Evolutionary conservation across 2,797 vertebrate species (phyloP), one percentile per base, ranked within the genome.

Genomic region (Aphelocoma californica): DNA sequence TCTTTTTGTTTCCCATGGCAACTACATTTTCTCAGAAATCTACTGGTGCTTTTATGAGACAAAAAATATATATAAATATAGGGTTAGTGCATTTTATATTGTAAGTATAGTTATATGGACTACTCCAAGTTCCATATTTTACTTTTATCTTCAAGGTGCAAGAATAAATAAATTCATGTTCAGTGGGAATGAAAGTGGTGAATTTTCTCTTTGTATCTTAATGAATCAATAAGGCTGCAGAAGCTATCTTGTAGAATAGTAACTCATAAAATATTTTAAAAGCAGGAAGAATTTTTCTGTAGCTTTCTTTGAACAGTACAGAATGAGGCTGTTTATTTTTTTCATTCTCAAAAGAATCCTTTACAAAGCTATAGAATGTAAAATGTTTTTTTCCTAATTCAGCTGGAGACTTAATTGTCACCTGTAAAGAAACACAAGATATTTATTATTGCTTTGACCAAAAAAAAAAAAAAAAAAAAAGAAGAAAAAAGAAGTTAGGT

Each of bases 1-100:
- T 3, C 20, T 82, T 77, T 89, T 93, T 85, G 74, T 89, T 87
- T 87, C 67, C 92, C 79, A 51, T 91, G 15, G 51, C 71, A 92
- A 93, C 81, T 54, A 64, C 29, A 31, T 86, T 74, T 85, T 56
- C 60, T 77, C 64, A 73, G 54, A 84, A 89, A 72, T 45, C 4
- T 60, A 47, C n/a, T 3, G 0, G 5, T 36, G 11, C 3, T 81
- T 84, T 85, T 77, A 70, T 54, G 38, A 91, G 53, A 65, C 6
- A 48, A 72, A 40, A 72, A 31, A 58, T 42, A 34, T 45, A 32
- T 32, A 57, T 12, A 31, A 44, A 75, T 42, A 65, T n/a, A n/a
- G 25, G 10, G 4, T 48, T 67, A 6, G 3, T 56, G 6, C 4
- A 48, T 51, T 72, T 85, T 74, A 24, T 54, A 40, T 48, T 65